These are phyloP conservation scores for Polypedilum pembai DNA, from an alignment of 1,140 invertebrate species.

Conservation along the genomic window DNA sequence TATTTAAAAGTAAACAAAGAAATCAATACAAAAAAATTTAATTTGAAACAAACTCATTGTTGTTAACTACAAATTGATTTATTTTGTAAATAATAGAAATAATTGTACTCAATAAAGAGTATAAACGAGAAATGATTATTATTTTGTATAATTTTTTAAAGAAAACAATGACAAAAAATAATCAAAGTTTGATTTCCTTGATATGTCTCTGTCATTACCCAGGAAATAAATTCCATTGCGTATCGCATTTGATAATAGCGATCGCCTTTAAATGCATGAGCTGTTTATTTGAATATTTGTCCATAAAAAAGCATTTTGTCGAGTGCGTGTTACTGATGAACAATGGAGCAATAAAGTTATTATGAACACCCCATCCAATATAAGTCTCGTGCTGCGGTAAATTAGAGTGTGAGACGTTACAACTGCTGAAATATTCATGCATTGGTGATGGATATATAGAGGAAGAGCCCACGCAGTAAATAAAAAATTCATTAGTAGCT, in stretches of 20 bases:
- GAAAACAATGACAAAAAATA: too few species aligned
- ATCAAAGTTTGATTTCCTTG: too few species aligned
- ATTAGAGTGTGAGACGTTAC: not conserved
- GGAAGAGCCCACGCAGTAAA: not conserved
- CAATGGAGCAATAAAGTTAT: slow-evolving; percentile 6
- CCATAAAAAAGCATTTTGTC: not conserved
- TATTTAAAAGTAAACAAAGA: too few species aligned
- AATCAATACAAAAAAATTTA: too few species aligned
- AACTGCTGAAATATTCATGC: not conserved
- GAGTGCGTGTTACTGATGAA: not conserved
- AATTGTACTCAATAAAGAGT: too few species aligned
- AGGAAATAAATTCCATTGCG: slow-evolving; percentile 21
- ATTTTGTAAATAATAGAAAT: too few species aligned
- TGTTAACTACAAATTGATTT: too few species aligned
- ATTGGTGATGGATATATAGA: not conserved
- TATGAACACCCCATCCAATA: not conserved
- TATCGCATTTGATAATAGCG: not conserved
- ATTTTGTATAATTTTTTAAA: too few species aligned
- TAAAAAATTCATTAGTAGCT: slow-evolving; percentile 19
- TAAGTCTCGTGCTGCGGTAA: not conserved
- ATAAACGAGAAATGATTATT: too few species aligned
- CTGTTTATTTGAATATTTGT: slow-evolving; percentile 13
- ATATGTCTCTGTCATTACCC: not conserved
- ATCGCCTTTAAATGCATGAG: slow-evolving; percentile 16
- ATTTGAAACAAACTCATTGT: too few species aligned